Evolutionary conservation across 2,113 vertebrate species (phyloP), one percentile per base, ranked within the genome.

Genomic region (Piprites chloris): DNA sequence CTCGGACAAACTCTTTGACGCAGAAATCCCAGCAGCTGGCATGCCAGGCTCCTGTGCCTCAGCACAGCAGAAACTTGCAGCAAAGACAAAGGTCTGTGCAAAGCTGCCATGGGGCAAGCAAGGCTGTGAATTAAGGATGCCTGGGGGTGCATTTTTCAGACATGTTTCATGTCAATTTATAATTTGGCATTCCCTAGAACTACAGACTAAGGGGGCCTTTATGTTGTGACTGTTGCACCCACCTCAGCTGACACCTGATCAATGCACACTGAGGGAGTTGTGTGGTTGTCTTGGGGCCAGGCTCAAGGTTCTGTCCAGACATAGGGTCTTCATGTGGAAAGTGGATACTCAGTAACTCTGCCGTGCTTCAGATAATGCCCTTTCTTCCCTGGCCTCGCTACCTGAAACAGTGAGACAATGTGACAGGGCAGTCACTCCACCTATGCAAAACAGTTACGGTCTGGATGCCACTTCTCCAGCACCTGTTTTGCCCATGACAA

Each of bases 11-110:
- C 27, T 9, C 11, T 52, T 47, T 53, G 50, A 42, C 0, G 1
- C 9, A 58, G 28, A 62, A 46, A 52, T 6, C 39, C 42, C 22
- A 27, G 58, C 0, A 0, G 9, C 15, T 1, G 2, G 32, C 9
- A 71, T 0, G 0, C 5, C 0, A 5, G 21, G 14, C 12, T 89
- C 49, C 17, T 3, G 5, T 46, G 30, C 13, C 42, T 76, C 52
- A 14, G 41, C 5, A 24, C 47, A 21, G 9, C 47, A 83, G 72
- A 20, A 50, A 56, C 56, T 5, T 0, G 1, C 23, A 75, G 67
- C 28, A 75, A 44, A 82, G 27, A 44, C 46, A 69, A 56, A 89
- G 8, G 27, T 71, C 33, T 11, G 1, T 28, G 37, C 23, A 84
- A 76, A 85, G 53, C 18, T 11, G 3, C 41, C 3, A 0, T 14